Evolutionary conservation across 2,888 invertebrate species (phyloP), one percentile per base, ranked within the genome.

Genomic region (Mystacides longicornis): DNA sequence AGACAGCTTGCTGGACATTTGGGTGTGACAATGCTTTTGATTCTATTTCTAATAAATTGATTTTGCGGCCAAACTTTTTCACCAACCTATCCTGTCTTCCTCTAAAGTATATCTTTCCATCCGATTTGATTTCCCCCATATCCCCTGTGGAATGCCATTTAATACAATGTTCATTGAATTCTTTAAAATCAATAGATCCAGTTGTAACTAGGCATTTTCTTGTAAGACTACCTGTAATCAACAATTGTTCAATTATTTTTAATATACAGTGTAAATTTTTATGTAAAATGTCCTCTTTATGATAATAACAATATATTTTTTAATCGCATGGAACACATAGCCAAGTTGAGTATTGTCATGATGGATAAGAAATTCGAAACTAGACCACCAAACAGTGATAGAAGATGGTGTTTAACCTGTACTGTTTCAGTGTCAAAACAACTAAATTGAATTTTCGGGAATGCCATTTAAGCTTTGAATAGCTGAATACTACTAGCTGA

Each of bases 51-150:
- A 71, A 69, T 46, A 89, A 69, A 67, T 82, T 80, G 3, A 91
- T 67, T 72, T 82, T 83, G 64, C 82, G 78, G 0, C 92, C 92
- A 68, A 85, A 85, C 67, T 89, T 77, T 72, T 94, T 94, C 5
- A 92, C 73, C 22, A 82, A 70, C 61, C 81, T 79, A 70, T 90
- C 86, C 60, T 71, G 77, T 48, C 93, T 79, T 0, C 86, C 85
- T 62, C 80, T 71, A 64, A 82, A 88, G 65, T 76, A 81, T 42
- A 85, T 70, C 37, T 73, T 71, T 7, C 76, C 78, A 62, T 74
- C 63, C 21, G 67, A 67, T 65, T 68, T 73, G 1, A 77, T 68
- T 69, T 78, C 69, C 2, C 85, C 91, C 51, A 85, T 63, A 67
- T 93, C 93, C 9, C 91, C 92, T 7, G 90, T 89, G 56, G 79